These are phyloP conservation scores for Microcebus tavaratra DNA, from an alignment of 2,113 vertebrate genomes.

Conservation along the genomic window DNA sequence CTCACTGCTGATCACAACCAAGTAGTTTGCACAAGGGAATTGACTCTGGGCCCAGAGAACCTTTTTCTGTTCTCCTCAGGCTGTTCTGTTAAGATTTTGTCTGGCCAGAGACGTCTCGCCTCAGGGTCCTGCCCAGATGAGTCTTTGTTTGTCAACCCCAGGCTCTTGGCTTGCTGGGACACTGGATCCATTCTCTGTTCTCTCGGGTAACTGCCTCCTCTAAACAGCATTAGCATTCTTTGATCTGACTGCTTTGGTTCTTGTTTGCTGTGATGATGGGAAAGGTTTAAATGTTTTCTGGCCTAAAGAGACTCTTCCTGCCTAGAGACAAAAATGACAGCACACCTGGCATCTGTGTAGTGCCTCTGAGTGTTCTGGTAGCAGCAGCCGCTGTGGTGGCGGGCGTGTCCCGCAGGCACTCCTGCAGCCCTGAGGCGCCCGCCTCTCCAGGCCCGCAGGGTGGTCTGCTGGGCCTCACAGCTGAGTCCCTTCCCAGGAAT, in stretches of 20 bases:
- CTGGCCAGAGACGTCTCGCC: background rate
- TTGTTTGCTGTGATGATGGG: background rate
- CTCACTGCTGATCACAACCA: background rate
- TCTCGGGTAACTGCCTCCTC: background rate
- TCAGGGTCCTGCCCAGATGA: background rate
- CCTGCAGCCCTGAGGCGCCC: background rate
- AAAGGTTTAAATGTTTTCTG: background rate
- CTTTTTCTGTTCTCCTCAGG: background rate
- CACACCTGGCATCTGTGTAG: background rate
- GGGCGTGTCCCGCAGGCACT: accelerated
- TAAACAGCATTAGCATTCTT: background rate
- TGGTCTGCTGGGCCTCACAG: background rate
- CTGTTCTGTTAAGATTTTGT: background rate
- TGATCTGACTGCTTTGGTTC: background rate
- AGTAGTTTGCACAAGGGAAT: background rate
- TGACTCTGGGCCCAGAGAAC: background rate
- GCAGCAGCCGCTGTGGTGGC: accelerated
- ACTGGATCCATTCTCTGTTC: background rate
- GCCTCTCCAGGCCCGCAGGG: accelerated
- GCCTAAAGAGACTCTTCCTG: background rate
- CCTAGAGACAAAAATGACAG: background rate
- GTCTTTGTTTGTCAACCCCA: background rate
- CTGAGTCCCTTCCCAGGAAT: background rate
- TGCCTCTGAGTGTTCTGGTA: background rate
- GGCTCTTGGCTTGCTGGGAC: background rate